Base-by-base conservation (phyloP, 2,797 vertebrate genomes). In the Syndactyla subalaris region DNA sequence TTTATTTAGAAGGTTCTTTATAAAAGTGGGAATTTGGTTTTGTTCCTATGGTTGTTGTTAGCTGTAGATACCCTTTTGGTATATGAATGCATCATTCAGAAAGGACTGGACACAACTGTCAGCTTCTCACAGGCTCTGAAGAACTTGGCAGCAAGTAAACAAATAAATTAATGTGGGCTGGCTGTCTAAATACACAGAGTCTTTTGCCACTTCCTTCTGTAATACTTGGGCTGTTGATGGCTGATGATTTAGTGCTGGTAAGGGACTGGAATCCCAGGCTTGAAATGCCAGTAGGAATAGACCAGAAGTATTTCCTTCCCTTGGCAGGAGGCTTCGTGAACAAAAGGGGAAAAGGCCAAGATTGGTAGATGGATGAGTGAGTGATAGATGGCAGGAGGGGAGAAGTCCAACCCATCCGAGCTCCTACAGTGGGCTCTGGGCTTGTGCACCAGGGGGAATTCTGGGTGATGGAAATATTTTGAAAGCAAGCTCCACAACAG, bases 381-480 rank as follows among this genome's bases (percentile, higher is more conserved):
- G 15, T 43, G 58, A 43, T 9, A 27, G 49, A 7, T 58, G 61
- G 23, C 27, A 2, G 6, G 13, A 24, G 30, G 27, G 15, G 10
- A 54, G 49, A 57, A 39, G 23, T 23, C 61, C 59, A 68, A 1
- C n/a, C 3, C 8, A 2, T 5, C 20, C 20, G 34, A 65, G 7
- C 36, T 62, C 57, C 65, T 89, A 65, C 39, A 17, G 54, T 10
- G 61, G 16, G 14, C 65, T 89, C 4, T 62, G 61, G 38, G 17
- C 71, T 77, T 48, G 29, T 0, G 0, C 1, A 1, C 46, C 26
- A 0, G 14, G 2, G 32, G 62, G 13, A 65, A 21, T 58, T 55
- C 46, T 16, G 29, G 13, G 26, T 29, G 29, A 1, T 49, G 74
- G 79, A 75, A 72, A 22, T 88, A 17, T 27, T 90, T 81, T 29